phyloP scores from a whole-genome alignment of 2,797 vertebrate genomes.

The Neosalanx taihuensis region DNA sequence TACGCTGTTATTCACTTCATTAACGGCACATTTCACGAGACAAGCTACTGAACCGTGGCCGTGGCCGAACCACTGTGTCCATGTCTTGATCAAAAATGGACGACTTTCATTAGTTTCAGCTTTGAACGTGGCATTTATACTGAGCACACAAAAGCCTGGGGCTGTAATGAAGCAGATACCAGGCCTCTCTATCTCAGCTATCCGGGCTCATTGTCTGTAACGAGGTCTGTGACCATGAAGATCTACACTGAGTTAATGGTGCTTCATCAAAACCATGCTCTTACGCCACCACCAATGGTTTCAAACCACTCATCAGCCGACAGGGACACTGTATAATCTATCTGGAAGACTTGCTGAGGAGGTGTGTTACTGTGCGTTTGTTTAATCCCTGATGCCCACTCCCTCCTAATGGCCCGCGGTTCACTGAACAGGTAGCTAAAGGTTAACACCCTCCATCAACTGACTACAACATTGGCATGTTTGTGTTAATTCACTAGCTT shows the following conservation, averaged over 20 bases:
- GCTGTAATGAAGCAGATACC: constrained; percentile 24
- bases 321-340: not conserved
- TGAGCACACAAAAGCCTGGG: not conserved
- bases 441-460: too few species aligned
- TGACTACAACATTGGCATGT: not conserved
- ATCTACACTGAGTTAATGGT: constrained; percentile 17
- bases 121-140: too few species aligned
- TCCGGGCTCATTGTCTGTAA: constrained; percentile 23
- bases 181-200: constrained; percentile 14
- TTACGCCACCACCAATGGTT: not conserved
- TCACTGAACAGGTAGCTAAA: too few species aligned
- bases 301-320: not conserved
- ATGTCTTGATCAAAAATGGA: constrained; percentile 35
- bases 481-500: not conserved
- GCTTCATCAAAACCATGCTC: constrained; percentile 23
- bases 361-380: too few species aligned
- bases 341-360: too few species aligned
- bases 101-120: constrained; percentile 29
- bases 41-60: constrained; percentile 4
- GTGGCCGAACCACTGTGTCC: constrained; percentile 12
- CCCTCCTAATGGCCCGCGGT: too few species aligned
- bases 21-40: not conserved
- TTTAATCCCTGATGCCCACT: too few species aligned
- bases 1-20: too few species aligned
- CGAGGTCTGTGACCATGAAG: constrained; percentile 12